Evolutionary conservation across 2,113 vertebrate species (phyloP), one percentile per base, ranked within the genome.

Genomic region (Thamnophis sirtalis): DNA sequence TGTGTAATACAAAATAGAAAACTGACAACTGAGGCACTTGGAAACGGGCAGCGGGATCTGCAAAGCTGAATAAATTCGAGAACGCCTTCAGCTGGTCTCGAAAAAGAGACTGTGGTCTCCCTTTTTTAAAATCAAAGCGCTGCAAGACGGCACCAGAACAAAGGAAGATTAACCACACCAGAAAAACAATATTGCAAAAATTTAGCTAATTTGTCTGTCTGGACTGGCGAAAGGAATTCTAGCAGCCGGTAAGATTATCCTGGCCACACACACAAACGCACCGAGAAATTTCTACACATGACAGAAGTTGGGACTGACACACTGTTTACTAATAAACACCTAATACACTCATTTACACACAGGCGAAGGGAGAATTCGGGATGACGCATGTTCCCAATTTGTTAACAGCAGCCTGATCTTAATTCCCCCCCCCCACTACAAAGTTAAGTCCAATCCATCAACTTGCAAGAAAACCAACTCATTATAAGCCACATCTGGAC

Each of bases 381-480:
- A 17, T 2, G 1, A 38, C 0, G 3, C 33, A 21, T 1, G 13
- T 33, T 73, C 68, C n/a, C 19, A 15, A n/a, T 6, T 33, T 3
- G 15, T 73, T 0, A 73, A 73, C 28, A 1, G 33, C 68, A 73
- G 13, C 33, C 33, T 15, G 28, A 33, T 68, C 11, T 38, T 21
- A 43, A 80, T 5, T 0, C 9, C 8, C 24, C 5, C 13, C 1
- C 17, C 17, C 33, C 68, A n/a, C n/a, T n/a, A n/a, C n/a, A 7
- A 73, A 73, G 6, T 38, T 43, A 21, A 43, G 2, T 80, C 7
- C 17, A 9, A 7, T 33, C 33, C 17, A 21, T 9, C 33, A 43
- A 43, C 73, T 80, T 21, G 73, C 33, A 80, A 80, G 73, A 21
- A 80, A 80, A 17, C 33, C 33, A 80, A 80, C 15, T 38, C 13